Evolutionary conservation across 2,888 invertebrate species (phyloP).

Genomic region (Pristionchus japonicus): DNA sequence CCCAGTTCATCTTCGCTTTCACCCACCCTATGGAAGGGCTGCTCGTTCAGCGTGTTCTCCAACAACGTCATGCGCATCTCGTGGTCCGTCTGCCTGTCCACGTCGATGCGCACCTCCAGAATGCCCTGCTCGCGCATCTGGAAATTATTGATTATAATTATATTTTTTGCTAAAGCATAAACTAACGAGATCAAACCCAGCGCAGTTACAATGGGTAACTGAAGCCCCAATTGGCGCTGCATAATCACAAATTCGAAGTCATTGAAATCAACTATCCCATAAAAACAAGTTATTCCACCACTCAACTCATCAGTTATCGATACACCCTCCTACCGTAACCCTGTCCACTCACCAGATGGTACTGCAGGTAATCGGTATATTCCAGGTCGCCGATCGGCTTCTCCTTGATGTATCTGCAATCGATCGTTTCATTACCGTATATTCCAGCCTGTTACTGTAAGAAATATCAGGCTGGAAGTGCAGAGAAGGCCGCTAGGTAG

Average conservation of each 20-base stretch:
- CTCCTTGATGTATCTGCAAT: slow-evolving; percentile 76
- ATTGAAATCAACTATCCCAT: too few species aligned
- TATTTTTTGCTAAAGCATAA: too few species aligned
- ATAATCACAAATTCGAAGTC: too few species aligned
- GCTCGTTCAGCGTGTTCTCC: slow-evolving; percentile 30
- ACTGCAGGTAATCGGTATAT: slow-evolving; percentile 90
- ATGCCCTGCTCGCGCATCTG: slow-evolving; percentile 50
- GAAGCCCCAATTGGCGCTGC: neutral
- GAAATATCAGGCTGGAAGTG: too few species aligned
- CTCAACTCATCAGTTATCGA: too few species aligned
- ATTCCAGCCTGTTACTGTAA: too few species aligned
- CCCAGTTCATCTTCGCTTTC: neutral
- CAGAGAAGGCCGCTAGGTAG: too few species aligned
- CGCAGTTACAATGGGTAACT: too few species aligned
- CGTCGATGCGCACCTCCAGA: slow-evolving; percentile 54
- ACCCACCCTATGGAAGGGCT: slow-evolving; percentile 35
- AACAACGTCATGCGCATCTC: slow-evolving; percentile 45
- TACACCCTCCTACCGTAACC: neutral
- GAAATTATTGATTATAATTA: too few species aligned
- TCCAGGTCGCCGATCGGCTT: slow-evolving; percentile 79
- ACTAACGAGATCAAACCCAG: too few species aligned
- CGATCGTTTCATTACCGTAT: neutral
- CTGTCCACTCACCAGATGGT: slow-evolving; percentile 76
- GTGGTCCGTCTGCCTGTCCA: slow-evolving; percentile 49
- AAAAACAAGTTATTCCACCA: too few species aligned